Evolutionary conservation across 2,113 vertebrate species (phyloP).

Genomic region (Mustelus asterias): DNA sequence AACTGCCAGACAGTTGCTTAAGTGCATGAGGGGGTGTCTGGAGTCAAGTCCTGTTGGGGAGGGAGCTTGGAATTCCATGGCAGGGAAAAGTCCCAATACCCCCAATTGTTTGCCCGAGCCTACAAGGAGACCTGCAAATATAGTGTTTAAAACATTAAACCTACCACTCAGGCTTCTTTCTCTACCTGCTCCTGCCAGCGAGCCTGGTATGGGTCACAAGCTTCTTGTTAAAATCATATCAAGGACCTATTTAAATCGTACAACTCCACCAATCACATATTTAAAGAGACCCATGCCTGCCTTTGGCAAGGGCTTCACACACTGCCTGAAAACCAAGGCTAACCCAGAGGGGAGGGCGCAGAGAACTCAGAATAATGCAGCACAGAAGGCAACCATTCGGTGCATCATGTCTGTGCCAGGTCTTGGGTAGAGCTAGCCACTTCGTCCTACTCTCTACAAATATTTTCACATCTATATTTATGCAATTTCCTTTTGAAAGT

Average conservation of each 20-base stretch:
- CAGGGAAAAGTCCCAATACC: not conserved
- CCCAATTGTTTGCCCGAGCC: not conserved
- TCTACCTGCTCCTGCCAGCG: not conserved
- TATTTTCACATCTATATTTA: not conserved
- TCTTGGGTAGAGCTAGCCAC: not conserved
- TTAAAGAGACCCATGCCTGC: no score
- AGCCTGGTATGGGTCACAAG: not conserved
- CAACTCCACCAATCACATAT: not conserved
- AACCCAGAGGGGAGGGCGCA: not conserved
- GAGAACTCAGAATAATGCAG: not conserved
- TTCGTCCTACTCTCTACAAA: not conserved
- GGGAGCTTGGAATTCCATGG: not conserved
- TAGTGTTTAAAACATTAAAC: not conserved
- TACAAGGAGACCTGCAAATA: not conserved
- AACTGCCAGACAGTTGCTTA: not conserved
- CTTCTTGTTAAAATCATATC: not conserved
- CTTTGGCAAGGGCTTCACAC: not conserved
- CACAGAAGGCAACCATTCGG: not conserved
- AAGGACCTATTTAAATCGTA: not conserved
- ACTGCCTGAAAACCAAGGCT: not conserved
- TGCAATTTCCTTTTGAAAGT: not conserved
- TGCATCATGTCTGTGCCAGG: not conserved
- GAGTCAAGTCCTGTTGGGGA: not conserved
- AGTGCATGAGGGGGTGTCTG: not conserved
- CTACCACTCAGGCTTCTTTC: not conserved